Evolutionary conservation across 2,888 invertebrate species (phyloP), one percentile per base, ranked within the genome.

Genomic region (Drosophila atroscutellata): DNA sequence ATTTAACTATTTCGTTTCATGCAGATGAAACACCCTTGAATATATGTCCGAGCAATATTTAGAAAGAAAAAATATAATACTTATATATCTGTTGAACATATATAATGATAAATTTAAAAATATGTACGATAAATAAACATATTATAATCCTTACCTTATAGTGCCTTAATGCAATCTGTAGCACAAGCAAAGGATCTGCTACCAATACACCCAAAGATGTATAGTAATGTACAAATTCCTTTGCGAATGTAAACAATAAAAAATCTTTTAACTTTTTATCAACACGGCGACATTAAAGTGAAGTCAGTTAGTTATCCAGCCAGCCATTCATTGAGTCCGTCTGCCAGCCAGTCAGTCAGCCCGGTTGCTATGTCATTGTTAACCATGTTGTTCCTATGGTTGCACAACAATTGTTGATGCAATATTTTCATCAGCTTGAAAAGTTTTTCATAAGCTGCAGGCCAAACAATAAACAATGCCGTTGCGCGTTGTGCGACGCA

Each of bases 381-480:
- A 20, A 61, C 26, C 58, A 39, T 42, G 51, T 64, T 66, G 61
- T 65, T 63, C 63, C 20, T 42, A 45, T 55, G 63, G 39, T 58
- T 60, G 54, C 60, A 63, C 36, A 37, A 28, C 32, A 36, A 51
- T 51, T 69, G 59, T 60, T 39, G 32, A 34, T 54, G 62, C 63
- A 75, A 77, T 80, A 54, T 67, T 88, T 88, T 86, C 73, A 83
- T 83, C 77, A 86, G 86, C 57, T 58, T 59, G 32, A 15, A 69
- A 73, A 73, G 62, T 79, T 79, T 61, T 47, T 49, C 64, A 65
- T 77, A 80, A 80, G 77, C 72, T 68, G 36, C 24, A 30, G 59
- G 52, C 28, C 80, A 64, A 87, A 79, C 88, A 87, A 77, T 77
- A 85, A 81, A 86, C 83, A 88, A 73, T 72, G 55, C 70, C 57